A percentile compares a stretch with the other conserved stretches of the same genome.
Evolutionary conservation across 2,797 vertebrate genomes (phyloP).

Genomic region (Argentina silus): DNA sequence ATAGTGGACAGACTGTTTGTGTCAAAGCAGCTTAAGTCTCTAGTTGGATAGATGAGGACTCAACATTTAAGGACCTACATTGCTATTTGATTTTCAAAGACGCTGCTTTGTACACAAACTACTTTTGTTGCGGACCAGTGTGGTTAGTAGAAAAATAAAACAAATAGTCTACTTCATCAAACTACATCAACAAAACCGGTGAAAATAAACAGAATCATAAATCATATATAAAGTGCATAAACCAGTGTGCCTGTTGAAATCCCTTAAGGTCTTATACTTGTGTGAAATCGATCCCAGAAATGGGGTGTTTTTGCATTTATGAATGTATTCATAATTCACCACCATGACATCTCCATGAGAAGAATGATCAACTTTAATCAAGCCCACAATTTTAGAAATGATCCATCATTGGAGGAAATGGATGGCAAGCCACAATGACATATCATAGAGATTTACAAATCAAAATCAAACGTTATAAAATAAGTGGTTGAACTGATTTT

Average conservation of each 20-base stretch:
- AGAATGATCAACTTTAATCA: slow-evolving; percentile 35
- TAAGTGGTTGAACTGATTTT: slow-evolving; percentile 18
- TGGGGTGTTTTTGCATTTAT: not conserved
- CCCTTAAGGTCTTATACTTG: not conserved
- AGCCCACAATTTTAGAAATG: slow-evolving; percentile 27
- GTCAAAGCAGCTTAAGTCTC: too few species aligned
- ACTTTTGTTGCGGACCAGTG: slow-evolving; percentile 46
- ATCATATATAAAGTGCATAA: slow-evolving; percentile 31
- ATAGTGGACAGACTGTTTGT: slow-evolving; percentile 39
- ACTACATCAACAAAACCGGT: slow-evolving; percentile 41
- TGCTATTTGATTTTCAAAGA: slow-evolving; percentile 3
- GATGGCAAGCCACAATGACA: slow-evolving; percentile 22
- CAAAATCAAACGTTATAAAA: slow-evolving; percentile 35
- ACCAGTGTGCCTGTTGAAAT: slow-evolving; percentile 22
- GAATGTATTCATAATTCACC: slow-evolving; percentile 7
- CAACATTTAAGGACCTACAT: not conserved
- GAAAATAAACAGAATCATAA: slow-evolving; percentile 28
- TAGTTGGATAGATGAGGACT: not conserved
- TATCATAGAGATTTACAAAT: slow-evolving; percentile 27
- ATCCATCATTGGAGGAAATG: slow-evolving; percentile 18
- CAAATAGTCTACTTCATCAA: slow-evolving; percentile 35
- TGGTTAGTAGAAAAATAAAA: slow-evolving; percentile 58
- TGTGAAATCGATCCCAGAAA: slow-evolving; percentile 2
- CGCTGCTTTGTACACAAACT: slow-evolving; percentile 50
- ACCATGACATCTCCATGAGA: slow-evolving; percentile 24